Percentiles rank a stretch among this genome's conserved stretches.
phyloP scores from a whole-genome alignment of 2,113 vertebrate genomes.

The Seriola rivoliana region DNA sequence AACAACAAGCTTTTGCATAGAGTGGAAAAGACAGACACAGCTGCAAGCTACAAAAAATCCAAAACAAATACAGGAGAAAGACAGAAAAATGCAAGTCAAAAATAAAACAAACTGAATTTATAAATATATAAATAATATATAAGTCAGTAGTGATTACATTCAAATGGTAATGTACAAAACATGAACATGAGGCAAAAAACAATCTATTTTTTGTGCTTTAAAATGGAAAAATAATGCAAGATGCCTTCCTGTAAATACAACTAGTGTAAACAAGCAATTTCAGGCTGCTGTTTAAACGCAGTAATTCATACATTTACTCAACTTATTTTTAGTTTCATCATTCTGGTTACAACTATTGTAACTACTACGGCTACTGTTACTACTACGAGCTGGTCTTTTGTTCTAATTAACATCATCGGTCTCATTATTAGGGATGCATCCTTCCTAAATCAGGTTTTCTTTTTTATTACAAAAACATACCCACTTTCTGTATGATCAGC shows the following conservation, averaged over 20 bases:
- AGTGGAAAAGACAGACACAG: conserved; percentile 59
- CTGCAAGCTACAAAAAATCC: conserved; percentile 37
- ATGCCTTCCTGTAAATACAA: not conserved
- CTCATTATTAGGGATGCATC: not conserved
- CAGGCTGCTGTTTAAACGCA: not conserved
- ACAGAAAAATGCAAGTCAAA: not conserved
- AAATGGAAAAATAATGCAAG: not conserved
- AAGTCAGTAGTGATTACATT: not conserved
- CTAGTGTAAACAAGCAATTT: not conserved
- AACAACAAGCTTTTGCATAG: conserved; percentile 27
- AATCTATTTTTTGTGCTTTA: not conserved
- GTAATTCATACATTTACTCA: not conserved
- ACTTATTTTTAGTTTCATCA: not conserved
- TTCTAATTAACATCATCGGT: not conserved
- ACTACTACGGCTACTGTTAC: not conserved
- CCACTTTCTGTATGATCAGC: not conserved
- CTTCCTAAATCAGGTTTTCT: not conserved
- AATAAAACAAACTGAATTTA: not conserved
- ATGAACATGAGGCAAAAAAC: not conserved
- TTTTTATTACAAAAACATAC: not conserved
- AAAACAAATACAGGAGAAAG: conserved; percentile 12
- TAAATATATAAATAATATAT: not conserved
- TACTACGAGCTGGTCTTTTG: not conserved
- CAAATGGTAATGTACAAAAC: not conserved
- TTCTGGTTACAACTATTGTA: not conserved